Conservation (phyloP, 1,140 invertebrate species). For the Papilio polyxenes region DNA sequence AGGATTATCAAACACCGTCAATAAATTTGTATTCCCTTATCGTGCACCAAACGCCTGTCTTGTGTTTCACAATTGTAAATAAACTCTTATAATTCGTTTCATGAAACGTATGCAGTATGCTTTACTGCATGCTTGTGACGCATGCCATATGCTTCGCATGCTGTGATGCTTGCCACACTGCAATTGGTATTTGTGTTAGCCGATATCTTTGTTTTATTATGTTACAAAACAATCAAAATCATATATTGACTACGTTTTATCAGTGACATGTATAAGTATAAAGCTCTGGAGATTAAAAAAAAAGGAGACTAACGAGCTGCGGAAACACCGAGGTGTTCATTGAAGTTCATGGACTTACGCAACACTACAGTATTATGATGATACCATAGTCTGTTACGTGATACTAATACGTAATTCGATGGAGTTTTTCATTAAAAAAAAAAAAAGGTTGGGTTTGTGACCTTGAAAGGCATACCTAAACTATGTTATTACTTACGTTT, state of each 20-base stretch:
- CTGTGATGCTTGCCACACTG: slow-evolving; percentile 15
- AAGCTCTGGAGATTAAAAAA: too few relatives aligned
- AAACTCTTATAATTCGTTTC: slow-evolving; percentile 35
- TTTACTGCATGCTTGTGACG: slow-evolving; percentile 29
- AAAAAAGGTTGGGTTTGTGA: not conserved
- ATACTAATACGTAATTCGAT: too few relatives aligned
- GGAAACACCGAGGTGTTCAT: too few relatives aligned
- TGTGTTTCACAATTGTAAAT: slow-evolving; percentile 34
- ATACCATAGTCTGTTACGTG: too few relatives aligned
- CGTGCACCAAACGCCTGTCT: slow-evolving; percentile 24
- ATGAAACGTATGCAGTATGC: slow-evolving; percentile 29
- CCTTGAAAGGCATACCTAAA: not conserved
- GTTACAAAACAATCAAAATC: slow-evolving; percentile 7
- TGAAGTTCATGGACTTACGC: too few relatives aligned
- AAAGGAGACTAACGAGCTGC: too few relatives aligned
- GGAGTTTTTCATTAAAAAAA: too few relatives aligned
- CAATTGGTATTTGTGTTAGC: slow-evolving; percentile 17
- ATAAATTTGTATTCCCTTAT: slow-evolving; percentile 13
- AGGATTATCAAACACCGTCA: not conserved
- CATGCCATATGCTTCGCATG: slow-evolving; percentile 25
- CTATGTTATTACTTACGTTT: not conserved
- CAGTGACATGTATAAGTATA: too few relatives aligned
- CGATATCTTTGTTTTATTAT: slow-evolving; percentile 14
- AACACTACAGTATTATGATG: too few relatives aligned
- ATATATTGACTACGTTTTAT: too few relatives aligned